Base-by-base conservation (phyloP, 2,888 invertebrate genomes). In the Conus canariensis region DNA sequence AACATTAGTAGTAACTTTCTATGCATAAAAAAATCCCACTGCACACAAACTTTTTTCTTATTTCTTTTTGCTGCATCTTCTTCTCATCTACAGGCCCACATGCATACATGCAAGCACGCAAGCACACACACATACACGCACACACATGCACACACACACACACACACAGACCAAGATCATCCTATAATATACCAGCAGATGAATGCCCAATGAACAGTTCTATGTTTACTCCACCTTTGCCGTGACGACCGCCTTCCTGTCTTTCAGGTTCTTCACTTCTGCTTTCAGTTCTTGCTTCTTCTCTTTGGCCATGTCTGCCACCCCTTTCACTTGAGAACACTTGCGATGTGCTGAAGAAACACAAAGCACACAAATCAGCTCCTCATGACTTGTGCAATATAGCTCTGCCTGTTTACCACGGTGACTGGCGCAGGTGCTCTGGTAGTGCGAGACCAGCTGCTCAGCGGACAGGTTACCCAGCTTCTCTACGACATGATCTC, bases 311-410 rank as follows among this genome's bases (percentile, higher is more conserved):
- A 45, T 22, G 16, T 87, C 87, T 30, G 1, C 70, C 12, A 87
- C 19, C 9, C 16, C 56, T 56, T 45, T 22, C 67, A 70, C 74
- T 14, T 16, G 45, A 30, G 30, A 7, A 74, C 87, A 87, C 14
- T 16, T 4, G n/a, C 87, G 74, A 30, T 87, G 87, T 5, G 12
- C 25, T 10, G 87, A 45, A 14, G 56, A 19, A 56, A 60, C 67
- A 58, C 87, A 87, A 45, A 45, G 45, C 10, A 70, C 16, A n/a
- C 87, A 87, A 14, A 87, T 30, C 56, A 87, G 70, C n/a, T 59
- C 56, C 22, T 87, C 25, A n/a, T 87, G 70, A 22, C 25, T 30
- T 8, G 70, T n/a, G n/a, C 87, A 87, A 22, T 87, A 87, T 1
- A 87, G 74, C n/a, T 87, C 87, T 6, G 70, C 56, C 30, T 67